Evolutionary conservation across 2,113 vertebrate species (phyloP), one percentile per base, ranked within the genome.

Genomic region (Noturus placidus): DNA sequence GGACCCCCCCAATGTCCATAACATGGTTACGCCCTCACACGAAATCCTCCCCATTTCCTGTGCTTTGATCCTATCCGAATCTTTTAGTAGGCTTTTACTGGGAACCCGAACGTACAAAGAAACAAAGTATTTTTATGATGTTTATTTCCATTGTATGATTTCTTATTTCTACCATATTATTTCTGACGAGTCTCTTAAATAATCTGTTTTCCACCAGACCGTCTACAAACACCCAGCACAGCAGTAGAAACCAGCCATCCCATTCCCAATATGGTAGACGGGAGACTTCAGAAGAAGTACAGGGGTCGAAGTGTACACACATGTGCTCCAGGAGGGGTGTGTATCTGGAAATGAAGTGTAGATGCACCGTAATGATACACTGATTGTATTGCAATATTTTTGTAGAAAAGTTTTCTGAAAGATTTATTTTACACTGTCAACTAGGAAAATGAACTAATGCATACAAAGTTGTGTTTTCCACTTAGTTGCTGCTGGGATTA

Each of bases 311-410:
- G 57, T 96, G 95, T 80, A 87, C 91, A 0, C 2, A 95, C 88
- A 90, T 95, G 9, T 96, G 95, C 88, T 96, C 95, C 82, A 92
- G 94, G 80, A 95, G 95, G 93, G 95, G 95, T 95, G 69, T 35
- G 92, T 33, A 50, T 33, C 63, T 50, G 27, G 27, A 42, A 38
- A 38, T 52, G n/a, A 50, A 35, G 25, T 30, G 46, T 50, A 8
- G 46, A n/a, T n/a, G 15, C 2, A 11, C 70, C 4, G 22, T 27
- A 76, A 50, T 77, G 22, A 27, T 78, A n/a, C 19, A 74, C 35
- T 0, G 14, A 15, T 38, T 27, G 3, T 14, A n/a, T n/a, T 13
- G 63, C 27, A n/a, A 11, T 20, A 20, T 70, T 17, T 17, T 35
- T 33, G 65, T 30, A 70, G 17, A 70, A 70, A 70, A 17, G 14